phyloP scores from a whole-genome alignment of 2,888 invertebrate species.

The Phasia obesa region DNA sequence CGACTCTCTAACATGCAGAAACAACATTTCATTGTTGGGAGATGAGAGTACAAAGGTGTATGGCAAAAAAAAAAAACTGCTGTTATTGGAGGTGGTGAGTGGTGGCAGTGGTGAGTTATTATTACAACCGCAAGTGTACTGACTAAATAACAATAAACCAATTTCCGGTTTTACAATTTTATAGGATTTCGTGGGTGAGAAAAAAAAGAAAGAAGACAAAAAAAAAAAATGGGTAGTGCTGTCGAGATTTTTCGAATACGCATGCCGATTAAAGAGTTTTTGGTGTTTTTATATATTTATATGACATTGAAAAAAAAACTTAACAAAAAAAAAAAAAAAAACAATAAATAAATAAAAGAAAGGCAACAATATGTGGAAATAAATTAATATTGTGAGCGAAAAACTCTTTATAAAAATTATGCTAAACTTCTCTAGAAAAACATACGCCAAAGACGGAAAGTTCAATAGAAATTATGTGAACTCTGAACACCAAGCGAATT shows the following conservation, averaged over 20 bases:
- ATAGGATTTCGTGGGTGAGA: neutral
- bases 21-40: neutral
- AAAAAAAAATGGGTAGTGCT: conserved; percentile 30
- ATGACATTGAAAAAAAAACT: no score
- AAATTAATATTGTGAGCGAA: no score
- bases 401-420: no score
- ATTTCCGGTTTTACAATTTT: neutral
- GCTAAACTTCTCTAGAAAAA: no score
- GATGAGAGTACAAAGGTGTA: neutral
- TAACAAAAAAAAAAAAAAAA: no score
- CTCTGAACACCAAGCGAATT: no score
- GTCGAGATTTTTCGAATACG: conserved; percentile 34
- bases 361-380: neutral
- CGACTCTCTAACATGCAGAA: neutral
- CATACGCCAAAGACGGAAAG: no score
- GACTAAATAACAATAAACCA: conserved; percentile 21
- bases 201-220: conserved; percentile 7
- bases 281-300: neutral
- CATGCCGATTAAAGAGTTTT: conserved; percentile 51
- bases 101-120: neutral
- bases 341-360: no score
- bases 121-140: conserved; percentile 33
- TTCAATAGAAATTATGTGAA: no score
- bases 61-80: neutral
- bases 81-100: neutral